These are phyloP conservation scores for Hemithea aestivaria DNA, from an alignment of 2,888 invertebrate genomes.

Conservation along the genomic window DNA sequence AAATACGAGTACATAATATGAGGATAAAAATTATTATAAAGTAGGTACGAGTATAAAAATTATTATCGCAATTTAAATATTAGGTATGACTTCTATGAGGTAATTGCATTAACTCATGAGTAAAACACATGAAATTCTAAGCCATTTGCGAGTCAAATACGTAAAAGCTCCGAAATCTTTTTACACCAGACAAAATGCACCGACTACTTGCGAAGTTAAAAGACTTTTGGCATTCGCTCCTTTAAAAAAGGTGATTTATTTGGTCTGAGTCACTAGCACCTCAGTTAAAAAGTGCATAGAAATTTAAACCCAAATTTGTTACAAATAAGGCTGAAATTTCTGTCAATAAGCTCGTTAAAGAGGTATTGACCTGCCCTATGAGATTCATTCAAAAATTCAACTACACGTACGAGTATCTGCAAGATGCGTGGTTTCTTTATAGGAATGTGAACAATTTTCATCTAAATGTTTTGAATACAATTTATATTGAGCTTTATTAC, in stretches of 20 bases:
- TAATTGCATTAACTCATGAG: no score
- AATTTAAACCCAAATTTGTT: slow-evolving; percentile 3
- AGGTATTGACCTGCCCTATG: slow-evolving; percentile 30
- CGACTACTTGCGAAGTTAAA: slow-evolving; percentile 10
- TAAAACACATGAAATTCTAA: no score
- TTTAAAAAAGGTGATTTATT: slow-evolving; percentile 24
- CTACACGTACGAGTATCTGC: slow-evolving; percentile 16
- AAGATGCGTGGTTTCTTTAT: neutral
- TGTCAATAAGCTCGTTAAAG: neutral
- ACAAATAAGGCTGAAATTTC: slow-evolving; percentile 1
- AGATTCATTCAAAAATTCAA: slow-evolving; percentile 32
- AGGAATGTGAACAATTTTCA: slow-evolving; percentile 2
- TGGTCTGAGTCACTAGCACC: slow-evolving; percentile 5
- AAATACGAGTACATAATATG: no score
- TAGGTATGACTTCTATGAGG: no score
- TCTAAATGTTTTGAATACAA: no score
- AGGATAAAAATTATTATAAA: no score
- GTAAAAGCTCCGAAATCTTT: neutral
- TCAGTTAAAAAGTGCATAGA: neutral
- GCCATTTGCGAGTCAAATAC: neutral
- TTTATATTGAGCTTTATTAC: no score
- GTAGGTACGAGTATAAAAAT: no score
- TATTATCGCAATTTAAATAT: no score
- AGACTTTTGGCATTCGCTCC: slow-evolving; percentile 18
- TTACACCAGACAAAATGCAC: slow-evolving; percentile 3